phyloP scores from a whole-genome alignment of 2,797 vertebrate species.

The Poeciliopsis gracilis region DNA sequence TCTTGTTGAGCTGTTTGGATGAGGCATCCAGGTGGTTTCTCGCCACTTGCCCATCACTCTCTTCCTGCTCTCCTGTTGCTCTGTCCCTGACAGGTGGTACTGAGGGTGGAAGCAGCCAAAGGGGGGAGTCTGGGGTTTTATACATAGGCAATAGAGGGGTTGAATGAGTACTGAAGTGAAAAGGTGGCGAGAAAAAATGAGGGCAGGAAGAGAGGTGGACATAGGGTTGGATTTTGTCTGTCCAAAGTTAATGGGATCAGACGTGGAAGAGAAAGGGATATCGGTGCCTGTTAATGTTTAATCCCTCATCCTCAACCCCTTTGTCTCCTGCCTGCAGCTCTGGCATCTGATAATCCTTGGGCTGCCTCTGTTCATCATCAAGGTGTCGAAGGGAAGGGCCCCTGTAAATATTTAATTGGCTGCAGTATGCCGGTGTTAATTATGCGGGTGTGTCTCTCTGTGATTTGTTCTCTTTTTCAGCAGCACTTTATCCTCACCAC shows the following conservation, averaged over 20 bases:
- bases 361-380: slow-evolving; percentile 77
- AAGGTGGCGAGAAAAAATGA: slow-evolving; percentile 13
- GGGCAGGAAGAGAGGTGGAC: slow-evolving; percentile 39
- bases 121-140: slow-evolving; percentile 39
- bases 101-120: slow-evolving; percentile 45
- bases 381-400: slow-evolving; percentile 76
- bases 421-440: slow-evolving; percentile 79
- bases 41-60: slow-evolving; percentile 55
- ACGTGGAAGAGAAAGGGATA: slow-evolving; percentile 71
- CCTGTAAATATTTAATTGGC: slow-evolving; percentile 86
- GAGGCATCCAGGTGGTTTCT: slow-evolving; percentile 72
- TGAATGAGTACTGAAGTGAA: slow-evolving; percentile 31
- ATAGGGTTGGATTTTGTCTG: slow-evolving; percentile 56
- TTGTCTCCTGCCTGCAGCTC: slow-evolving; percentile 64
- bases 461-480: slow-evolving; percentile 37
- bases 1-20: slow-evolving; percentile 63
- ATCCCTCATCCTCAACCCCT: slow-evolving; percentile 63
- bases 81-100: slow-evolving; percentile 60
- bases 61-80: slow-evolving; percentile 51
- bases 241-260: slow-evolving; percentile 81
- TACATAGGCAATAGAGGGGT: slow-evolving; percentile 35
- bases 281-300: slow-evolving; percentile 79
- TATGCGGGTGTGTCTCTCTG: slow-evolving; percentile 71
- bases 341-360: slow-evolving; percentile 76
- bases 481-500: slow-evolving; percentile 19